A percentile compares a stretch with the other conserved stretches of the same genome.
Conservation (phyloP, 2,797 vertebrate species). For the Chanos chanos region DNA sequence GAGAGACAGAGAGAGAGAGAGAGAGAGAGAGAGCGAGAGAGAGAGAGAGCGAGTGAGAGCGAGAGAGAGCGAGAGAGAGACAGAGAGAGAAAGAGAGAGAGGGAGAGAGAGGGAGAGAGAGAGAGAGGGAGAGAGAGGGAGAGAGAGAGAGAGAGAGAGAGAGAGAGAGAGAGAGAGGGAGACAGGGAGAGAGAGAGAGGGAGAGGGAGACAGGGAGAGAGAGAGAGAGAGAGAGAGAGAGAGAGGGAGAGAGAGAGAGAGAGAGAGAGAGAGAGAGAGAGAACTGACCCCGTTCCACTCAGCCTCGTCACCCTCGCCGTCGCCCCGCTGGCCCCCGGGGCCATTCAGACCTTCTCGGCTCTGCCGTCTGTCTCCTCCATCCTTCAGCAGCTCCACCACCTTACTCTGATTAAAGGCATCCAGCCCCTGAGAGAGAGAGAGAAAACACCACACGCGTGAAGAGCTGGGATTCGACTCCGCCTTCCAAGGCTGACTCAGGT, state of each 20-base stretch:
- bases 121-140: not conserved
- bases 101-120: not conserved
- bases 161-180: too few relatives aligned
- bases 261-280: not conserved
- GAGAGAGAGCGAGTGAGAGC: too few relatives aligned
- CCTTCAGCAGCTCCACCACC: slow-evolving; percentile 85
- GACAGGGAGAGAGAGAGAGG: too few relatives aligned
- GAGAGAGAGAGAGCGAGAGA: too few relatives aligned
- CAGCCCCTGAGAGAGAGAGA: slow-evolving; percentile 67
- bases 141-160: too few relatives aligned
- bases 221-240: not conserved
- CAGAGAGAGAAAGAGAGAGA: not conserved
- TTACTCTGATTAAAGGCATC: slow-evolving; percentile 87
- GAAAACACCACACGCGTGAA: not conserved
- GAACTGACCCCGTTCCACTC: slow-evolving; percentile 83
- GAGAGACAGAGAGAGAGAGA: not conserved
- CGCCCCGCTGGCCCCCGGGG: slow-evolving; percentile 58
- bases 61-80: too few relatives aligned
- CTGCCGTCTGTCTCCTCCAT: slow-evolving; percentile 66
- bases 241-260: not conserved
- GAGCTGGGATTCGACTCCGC: too few relatives aligned
- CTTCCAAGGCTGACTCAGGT: too few relatives aligned
- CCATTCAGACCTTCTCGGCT: slow-evolving; percentile 62
- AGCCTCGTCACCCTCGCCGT: slow-evolving; percentile 70
- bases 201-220: too few relatives aligned